Evolutionary conservation across 2,888 invertebrate genomes (phyloP), one percentile per base, ranked within the genome.

Genomic region (Drosophila anomelani): DNA sequence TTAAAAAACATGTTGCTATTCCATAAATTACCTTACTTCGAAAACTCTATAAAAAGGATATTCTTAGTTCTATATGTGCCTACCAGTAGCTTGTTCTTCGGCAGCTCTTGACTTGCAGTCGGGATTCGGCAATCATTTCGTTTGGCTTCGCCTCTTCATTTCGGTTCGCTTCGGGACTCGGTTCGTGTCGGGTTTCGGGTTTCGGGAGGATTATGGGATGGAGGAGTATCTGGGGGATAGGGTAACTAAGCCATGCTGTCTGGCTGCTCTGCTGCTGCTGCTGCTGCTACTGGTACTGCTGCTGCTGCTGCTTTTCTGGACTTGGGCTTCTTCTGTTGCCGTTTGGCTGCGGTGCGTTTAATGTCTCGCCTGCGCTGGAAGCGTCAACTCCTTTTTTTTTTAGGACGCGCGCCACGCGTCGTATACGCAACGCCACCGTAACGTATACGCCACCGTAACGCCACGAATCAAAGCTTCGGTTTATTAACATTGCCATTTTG

Each of bases 281-380:
- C 26, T 53, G 44, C 51, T 54, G 71, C 51, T 57, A 12, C 54
- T 54, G 54, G 59, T 47, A 43, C 41, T 38, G 15, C 2, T 72
- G 73, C 60, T 61, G 63, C 3, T 41, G 17, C 41, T 41, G 44
- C 70, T 54, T 29, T 49, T 23, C 46, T 72, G 55, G 55, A 57
- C 64, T 55, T 75, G 61, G 76, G 83, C 79, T 88, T 88, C 83
- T 82, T 80, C 72, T 84, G 84, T 79, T 88, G 84, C 75, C 88
- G 70, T 81, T 84, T 88, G 84, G 79, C 77, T 83, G 77, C 83
- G 84, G 83, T 84, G 81, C 79, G 86, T 84, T 84, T 75, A 84
- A 88, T 84, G 84, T 88, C 72, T 84, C 86, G 88, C 67, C 84
- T 84, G 87, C 88, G 72, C 75, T 84, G 81, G 79, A 75, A 81